A percentile compares a stretch with the other conserved stretches of the same genome.
These are phyloP conservation scores for Electrona antarctica DNA, from an alignment of 2,113 vertebrate species.

Conservation along the genomic window DNA sequence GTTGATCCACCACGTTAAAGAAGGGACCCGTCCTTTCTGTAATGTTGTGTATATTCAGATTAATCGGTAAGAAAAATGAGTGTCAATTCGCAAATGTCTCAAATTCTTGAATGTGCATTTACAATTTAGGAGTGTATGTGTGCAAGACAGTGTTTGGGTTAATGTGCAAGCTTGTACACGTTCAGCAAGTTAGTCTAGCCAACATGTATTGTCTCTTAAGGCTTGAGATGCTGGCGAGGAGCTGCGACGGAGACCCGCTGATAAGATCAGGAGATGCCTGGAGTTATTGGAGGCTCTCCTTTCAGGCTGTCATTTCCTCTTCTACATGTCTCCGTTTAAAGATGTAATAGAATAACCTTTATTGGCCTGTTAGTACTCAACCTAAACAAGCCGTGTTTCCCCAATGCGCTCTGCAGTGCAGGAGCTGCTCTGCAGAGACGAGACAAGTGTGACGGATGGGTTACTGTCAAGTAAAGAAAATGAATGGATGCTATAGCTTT, in stretches of 20 bases:
- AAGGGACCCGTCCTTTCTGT: neutral
- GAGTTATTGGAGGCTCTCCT: conserved; percentile 52
- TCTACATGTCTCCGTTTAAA: conserved; percentile 54
- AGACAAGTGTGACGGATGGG: conserved; percentile 31
- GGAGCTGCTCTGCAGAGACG: conserved; percentile 19
- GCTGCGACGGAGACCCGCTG: conserved; percentile 26
- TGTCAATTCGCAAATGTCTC: neutral
- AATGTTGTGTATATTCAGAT: neutral
- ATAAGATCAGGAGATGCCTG: conserved; percentile 58
- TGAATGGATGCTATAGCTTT: no score
- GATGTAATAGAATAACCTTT: conserved; percentile 60
- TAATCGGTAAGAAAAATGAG: neutral
- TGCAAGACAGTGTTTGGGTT: neutral
- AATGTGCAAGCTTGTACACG: neutral
- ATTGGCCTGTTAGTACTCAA: conserved; percentile 56
- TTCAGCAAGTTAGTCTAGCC: neutral
- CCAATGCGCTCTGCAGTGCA: conserved; percentile 5
- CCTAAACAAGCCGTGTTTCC: conserved; percentile 13
- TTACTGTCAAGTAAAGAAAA: conserved; percentile 29
- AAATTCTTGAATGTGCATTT: neutral
- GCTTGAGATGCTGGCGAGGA: conserved; percentile 9
- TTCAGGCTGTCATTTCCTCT: conserved; percentile 60
- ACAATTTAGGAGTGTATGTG: neutral
- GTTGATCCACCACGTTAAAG: neutral
- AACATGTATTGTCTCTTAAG: neutral